Evolutionary conservation across 1,140 invertebrate genomes (phyloP).

Genomic region (Anagrus nilaparvatae): DNA sequence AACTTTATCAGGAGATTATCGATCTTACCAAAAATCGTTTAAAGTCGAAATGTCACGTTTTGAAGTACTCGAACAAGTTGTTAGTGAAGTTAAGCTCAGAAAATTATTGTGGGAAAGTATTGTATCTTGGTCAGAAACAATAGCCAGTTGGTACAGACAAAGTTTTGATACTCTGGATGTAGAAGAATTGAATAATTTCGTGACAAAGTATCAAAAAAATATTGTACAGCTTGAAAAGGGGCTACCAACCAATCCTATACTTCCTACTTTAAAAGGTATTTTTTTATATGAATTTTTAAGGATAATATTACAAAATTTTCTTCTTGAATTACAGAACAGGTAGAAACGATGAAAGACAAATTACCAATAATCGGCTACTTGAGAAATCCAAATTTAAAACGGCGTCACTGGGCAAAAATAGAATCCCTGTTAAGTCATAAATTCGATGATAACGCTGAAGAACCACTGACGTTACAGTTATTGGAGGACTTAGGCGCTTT

Average conservation of each 20-base stretch:
- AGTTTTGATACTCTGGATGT: conserved; percentile 61
- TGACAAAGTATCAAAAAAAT: conserved; percentile 58
- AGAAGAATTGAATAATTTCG: conserved; percentile 58
- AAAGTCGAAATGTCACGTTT: conserved; percentile 68
- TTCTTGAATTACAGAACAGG: conserved; percentile 53
- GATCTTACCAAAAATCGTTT: conserved; percentile 59
- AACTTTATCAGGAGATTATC: conserved; percentile 55
- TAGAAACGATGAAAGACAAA: conserved; percentile 67
- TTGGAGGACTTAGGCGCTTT: conserved; percentile 66
- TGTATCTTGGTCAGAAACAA: conserved; percentile 54
- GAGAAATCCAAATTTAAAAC: conserved; percentile 60
- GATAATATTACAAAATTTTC: too few relatives aligned
- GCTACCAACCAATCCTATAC: conserved; percentile 63
- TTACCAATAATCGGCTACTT: conserved; percentile 64
- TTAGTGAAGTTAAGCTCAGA: conserved; percentile 65
- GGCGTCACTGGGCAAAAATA: conserved; percentile 74
- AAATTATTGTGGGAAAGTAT: conserved; percentile 68
- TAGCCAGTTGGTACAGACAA: conserved; percentile 50
- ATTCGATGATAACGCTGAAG: conserved; percentile 58
- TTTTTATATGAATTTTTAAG: neutral
- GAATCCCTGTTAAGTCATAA: conserved; percentile 61
- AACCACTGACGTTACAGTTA: conserved; percentile 49
- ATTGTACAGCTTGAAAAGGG: conserved; percentile 67
- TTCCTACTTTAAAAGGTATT: conserved; percentile 53
- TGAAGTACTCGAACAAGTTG: conserved; percentile 66